Conservation (phyloP, 2,888 invertebrate genomes). For the Theretra japonica region DNA sequence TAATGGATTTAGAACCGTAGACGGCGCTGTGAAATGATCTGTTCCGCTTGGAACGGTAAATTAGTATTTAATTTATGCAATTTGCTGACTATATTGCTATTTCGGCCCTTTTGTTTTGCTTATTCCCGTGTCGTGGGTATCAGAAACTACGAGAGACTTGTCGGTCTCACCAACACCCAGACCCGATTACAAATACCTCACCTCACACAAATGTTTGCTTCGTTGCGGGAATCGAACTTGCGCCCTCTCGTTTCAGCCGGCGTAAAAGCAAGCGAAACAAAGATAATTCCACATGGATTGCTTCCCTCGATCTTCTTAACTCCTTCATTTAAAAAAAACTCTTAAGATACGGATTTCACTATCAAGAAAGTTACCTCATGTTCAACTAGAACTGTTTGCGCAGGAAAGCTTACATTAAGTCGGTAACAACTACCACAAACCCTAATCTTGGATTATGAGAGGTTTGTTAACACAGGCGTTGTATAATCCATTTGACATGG, state of each 20-base stretch:
- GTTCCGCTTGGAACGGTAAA: slow-evolving; percentile 6
- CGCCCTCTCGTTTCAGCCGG: too few species aligned
- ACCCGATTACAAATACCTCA: too few species aligned
- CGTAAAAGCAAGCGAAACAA: too few species aligned
- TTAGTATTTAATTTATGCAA: not conserved
- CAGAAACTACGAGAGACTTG: too few species aligned
- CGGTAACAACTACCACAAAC: slow-evolving; percentile 13
- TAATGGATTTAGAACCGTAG: slow-evolving; percentile 56
- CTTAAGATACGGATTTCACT: too few species aligned
- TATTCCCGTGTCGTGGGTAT: too few species aligned
- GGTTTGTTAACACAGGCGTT: slow-evolving; percentile 30
- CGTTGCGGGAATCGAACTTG: too few species aligned
- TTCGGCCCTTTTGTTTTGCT: too few species aligned
- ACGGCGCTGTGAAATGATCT: slow-evolving; percentile 28
- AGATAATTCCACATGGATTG: too few species aligned
- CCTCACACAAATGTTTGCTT: too few species aligned
- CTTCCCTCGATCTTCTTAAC: not conserved
- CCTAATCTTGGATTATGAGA: slow-evolving; percentile 26
- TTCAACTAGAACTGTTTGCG: slow-evolving; percentile 17
- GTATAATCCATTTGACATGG: slow-evolving; percentile 29
- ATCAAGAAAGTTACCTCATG: not conserved
- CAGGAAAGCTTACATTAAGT: slow-evolving; percentile 23
- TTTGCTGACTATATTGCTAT: too few species aligned
- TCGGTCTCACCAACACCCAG: too few species aligned
- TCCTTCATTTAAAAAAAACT: not conserved